Evolutionary conservation across 2,113 vertebrate genomes (phyloP).

Genomic region (Calypte anna): DNA sequence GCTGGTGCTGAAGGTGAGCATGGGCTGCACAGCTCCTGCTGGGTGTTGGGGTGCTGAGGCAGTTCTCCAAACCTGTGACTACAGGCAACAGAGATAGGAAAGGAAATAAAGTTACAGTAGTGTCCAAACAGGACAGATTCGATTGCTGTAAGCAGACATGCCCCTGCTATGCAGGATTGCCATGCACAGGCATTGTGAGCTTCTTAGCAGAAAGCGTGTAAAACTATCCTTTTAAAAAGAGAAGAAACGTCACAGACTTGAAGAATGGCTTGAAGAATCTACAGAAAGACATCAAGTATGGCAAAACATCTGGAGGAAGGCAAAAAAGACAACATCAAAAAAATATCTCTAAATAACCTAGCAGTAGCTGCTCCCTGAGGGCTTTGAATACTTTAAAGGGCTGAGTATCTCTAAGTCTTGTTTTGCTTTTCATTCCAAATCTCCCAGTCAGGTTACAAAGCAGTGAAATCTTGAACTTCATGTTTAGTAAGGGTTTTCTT

Average conservation of each 20-base stretch:
- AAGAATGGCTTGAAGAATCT: background rate
- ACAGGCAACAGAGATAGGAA: background rate
- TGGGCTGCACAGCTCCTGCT: background rate
- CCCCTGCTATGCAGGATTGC: fast-evolving
- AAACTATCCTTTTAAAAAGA: background rate
- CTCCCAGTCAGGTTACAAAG: background rate
- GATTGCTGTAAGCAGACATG: background rate
- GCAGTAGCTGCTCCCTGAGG: background rate
- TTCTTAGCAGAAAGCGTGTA: background rate
- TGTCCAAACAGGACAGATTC: background rate
- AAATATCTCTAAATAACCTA: background rate
- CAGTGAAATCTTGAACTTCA: background rate
- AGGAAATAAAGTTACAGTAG: background rate
- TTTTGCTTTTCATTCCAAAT: background rate
- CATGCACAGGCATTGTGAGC: background rate
- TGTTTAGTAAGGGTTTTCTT: background rate
- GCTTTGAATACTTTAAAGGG: background rate
- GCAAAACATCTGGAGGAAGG: background rate
- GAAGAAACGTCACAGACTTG: background rate
- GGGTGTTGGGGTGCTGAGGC: fast-evolving
- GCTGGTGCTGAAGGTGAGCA: background rate
- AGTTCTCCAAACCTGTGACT: background rate
- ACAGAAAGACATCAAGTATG: background rate
- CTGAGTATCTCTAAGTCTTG: background rate
- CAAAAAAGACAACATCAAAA: background rate